Conservation (phyloP, 30 jellyfish, hydroid and myxozoan genomes). For the Nemopilema nomurai region DNA sequence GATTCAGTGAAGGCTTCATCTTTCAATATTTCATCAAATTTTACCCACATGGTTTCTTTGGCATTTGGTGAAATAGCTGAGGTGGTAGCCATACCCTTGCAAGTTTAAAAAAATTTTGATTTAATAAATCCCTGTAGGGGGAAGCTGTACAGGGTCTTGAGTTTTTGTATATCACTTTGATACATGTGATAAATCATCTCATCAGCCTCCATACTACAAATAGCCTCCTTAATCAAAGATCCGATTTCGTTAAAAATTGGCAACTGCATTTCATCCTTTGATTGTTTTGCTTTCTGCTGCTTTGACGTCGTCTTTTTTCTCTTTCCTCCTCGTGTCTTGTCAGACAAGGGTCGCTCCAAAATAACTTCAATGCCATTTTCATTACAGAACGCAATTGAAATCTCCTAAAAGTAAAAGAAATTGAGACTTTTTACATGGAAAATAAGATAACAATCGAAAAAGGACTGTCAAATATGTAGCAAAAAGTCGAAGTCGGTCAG, state of each 20-base stretch:
- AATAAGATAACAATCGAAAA: constrained; percentile 3
- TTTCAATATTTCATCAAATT: constrained; percentile 33
- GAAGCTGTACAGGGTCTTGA: constrained; percentile 50
- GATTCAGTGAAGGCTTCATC: constrained; percentile 54
- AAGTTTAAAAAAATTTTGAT: constrained; percentile 30
- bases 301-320: neutral
- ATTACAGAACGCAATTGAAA: constrained; percentile 51
- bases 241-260: constrained; percentile 17
- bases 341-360: constrained; percentile 26
- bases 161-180: constrained; percentile 41
- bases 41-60: constrained; percentile 59
- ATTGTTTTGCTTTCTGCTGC: constrained; percentile 22
- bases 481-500: constrained; percentile 5
- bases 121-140: constrained; percentile 39
- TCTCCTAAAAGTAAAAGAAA: constrained; percentile 39
- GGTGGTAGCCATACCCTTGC: constrained; percentile 59
- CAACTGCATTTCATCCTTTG: neutral
- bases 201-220: constrained; percentile 51
- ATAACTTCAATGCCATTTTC: constrained; percentile 43
- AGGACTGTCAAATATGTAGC: constrained; percentile 16
- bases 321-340: constrained; percentile 15
- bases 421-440: neutral
- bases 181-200: constrained; percentile 56
- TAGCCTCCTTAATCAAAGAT: constrained; percentile 40
- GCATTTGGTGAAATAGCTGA: constrained; percentile 44